These are phyloP conservation scores for Proisotoma minuta DNA, from an alignment of 2,888 invertebrate species.

Conservation along the genomic window DNA sequence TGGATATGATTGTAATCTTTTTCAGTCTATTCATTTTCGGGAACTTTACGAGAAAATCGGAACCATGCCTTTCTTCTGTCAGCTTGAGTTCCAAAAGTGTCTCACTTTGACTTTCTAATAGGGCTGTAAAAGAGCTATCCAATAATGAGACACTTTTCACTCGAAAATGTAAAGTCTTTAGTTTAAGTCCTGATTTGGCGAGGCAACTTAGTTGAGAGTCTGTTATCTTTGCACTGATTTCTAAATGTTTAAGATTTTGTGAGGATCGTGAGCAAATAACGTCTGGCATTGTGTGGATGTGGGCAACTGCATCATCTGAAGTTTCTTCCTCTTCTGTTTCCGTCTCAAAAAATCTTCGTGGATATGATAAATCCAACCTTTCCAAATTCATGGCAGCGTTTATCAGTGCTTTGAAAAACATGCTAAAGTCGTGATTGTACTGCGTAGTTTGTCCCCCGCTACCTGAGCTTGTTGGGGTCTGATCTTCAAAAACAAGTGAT, in stretches of 20 bases:
- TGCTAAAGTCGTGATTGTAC: slow-evolving; percentile 2
- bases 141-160: slow-evolving; percentile 29
- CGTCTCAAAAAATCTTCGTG: neutral
- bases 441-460: neutral
- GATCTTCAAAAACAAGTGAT: slow-evolving; percentile 9
- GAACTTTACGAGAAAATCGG: slow-evolving; percentile 22
- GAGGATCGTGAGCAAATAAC: slow-evolving; percentile 11
- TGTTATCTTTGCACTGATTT: slow-evolving; percentile 13
- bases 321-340: neutral
- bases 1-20: slow-evolving; percentile 29
- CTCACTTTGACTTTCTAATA: slow-evolving; percentile 26
- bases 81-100: slow-evolving; percentile 22
- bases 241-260: slow-evolving; percentile 10
- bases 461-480: slow-evolving; percentile 2
- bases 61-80: slow-evolving; percentile 29
- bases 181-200: slow-evolving; percentile 10
- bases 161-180: slow-evolving; percentile 29
- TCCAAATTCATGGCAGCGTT: slow-evolving; percentile 23
- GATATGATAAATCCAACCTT: slow-evolving; percentile 25
- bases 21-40: slow-evolving; percentile 25
- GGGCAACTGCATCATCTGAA: neutral
- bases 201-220: slow-evolving; percentile 3
- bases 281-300: slow-evolving; percentile 9
- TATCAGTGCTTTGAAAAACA: slow-evolving; percentile 11
- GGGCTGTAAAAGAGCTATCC: slow-evolving; percentile 22